Percentiles rank a stretch among this genome's conserved stretches.
Evolutionary conservation across 2,797 vertebrate species (phyloP).

Genomic region (Tarsius wallacei): DNA sequence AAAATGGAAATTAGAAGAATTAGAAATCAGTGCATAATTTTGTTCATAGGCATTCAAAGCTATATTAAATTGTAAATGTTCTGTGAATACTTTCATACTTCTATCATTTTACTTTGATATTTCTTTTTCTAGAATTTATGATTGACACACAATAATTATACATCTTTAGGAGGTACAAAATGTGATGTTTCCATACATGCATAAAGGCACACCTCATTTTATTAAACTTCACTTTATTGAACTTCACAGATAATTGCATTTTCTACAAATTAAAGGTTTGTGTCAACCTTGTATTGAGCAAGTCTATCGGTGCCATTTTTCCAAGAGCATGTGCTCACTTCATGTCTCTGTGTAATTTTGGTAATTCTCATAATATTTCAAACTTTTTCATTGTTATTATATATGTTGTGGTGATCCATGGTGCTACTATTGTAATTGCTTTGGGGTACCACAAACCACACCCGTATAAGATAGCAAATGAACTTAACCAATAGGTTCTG

Average conservation of each 20-base stretch:
- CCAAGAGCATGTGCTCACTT: background rate
- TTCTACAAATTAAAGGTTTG: background rate
- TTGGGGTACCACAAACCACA: background rate
- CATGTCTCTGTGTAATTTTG: background rate
- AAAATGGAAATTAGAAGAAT: conserved; percentile 61
- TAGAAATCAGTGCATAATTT: conserved; percentile 40
- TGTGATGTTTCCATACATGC: too few species aligned
- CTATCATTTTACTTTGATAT: conserved; percentile 16
- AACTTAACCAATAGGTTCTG: background rate
- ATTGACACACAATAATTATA: background rate
- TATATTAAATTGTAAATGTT: background rate
- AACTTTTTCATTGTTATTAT: background rate
- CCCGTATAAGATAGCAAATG: background rate
- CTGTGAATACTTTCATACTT: conserved; percentile 10
- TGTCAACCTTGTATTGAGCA: background rate
- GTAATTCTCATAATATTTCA: background rate
- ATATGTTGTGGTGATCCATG: background rate
- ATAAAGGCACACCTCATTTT: background rate
- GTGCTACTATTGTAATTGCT: background rate
- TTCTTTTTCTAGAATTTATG: background rate
- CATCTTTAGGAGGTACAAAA: background rate
- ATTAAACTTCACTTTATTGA: background rate
- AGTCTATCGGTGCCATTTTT: background rate
- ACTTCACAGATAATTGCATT: background rate
- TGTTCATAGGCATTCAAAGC: background rate